Evolutionary conservation across 2,113 vertebrate species (phyloP).

Genomic region (Lamprotornis superbus): DNA sequence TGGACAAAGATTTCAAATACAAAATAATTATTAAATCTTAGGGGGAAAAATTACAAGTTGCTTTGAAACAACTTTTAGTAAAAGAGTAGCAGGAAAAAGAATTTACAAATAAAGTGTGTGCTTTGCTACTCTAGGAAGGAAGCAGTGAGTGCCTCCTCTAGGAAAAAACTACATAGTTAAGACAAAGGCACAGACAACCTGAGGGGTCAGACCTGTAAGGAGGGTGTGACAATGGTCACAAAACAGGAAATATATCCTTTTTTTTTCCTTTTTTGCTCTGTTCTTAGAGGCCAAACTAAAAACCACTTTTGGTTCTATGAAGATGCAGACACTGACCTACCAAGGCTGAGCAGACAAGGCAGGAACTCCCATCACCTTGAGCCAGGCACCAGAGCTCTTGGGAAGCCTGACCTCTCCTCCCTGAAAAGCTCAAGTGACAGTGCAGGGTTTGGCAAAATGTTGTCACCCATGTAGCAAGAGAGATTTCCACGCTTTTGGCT

Average conservation of each 20-base stretch:
- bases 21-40: neutral
- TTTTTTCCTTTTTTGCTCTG: neutral
- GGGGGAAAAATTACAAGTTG: neutral
- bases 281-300: neutral
- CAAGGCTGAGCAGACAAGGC: neutral
- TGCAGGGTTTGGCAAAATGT: neutral
- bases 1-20: neutral
- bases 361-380: neutral
- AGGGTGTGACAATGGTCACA: neutral
- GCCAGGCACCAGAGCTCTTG: neutral
- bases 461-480: neutral
- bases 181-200: neutral
- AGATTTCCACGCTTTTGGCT: neutral
- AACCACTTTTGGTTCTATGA: neutral
- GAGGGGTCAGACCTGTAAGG: neutral
- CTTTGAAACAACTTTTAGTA: neutral
- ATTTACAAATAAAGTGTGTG: neutral
- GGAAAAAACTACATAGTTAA: rapidly evolving
- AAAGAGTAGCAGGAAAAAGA: neutral
- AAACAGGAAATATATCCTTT: neutral
- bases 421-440: neutral
- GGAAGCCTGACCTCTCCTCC: neutral
- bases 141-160: neutral
- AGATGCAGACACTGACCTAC: neutral
- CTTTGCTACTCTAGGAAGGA: neutral